Evolutionary conservation across 1,140 invertebrate genomes (phyloP), one percentile per base, ranked within the genome.

Genomic region (Ceratina calcarata): DNA sequence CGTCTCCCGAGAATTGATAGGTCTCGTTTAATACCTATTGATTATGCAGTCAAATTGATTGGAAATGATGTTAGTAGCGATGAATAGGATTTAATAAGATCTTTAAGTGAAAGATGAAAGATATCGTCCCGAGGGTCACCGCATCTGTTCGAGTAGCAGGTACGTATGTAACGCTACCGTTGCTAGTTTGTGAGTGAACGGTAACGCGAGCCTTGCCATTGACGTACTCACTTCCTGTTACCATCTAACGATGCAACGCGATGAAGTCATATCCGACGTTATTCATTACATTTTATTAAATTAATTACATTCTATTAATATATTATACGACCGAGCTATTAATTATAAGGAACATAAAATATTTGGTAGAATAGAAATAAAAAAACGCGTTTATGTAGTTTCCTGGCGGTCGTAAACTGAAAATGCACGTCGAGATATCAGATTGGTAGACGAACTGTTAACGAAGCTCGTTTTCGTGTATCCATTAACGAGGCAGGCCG

Each of bases 201-300:
- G 72, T 80, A 76, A 84, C 57, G 45, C 78, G 67, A 69, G 67
- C 70, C 49, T 57, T 81, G 68, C 71, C 78, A 78, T 76, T 84
- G 83, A 84, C 73, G 83, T 72, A 85, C 67, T 85, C 85, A 83
- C 84, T 78, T 75, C 70, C 74, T 24, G 57, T 78, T 73, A 74
- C 77, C 70, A 76, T 58, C 83, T 86, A 86, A 86, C 84, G 84
- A 78, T 37, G 27, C 27, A 32, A 32, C 27, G 79, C 61, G 74
- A 80, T 22, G 78, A 79, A 57, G 60, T 81, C 58, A 69, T 78
- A 22, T 67, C 75, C 83, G 76, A 77, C 76, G 71, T 86, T 75
- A 85, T 76, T 82, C 57, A 66, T 32, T 77, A 68, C 55, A 20
- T 61, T 74, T 51, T 37, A n/a, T n/a, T n/a, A n/a, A n/a, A n/a